Percentiles rank a stretch among this genome's conserved stretches.
Evolutionary conservation across 2,113 vertebrate species (phyloP).

Genomic region (Lepisosteus oculatus): DNA sequence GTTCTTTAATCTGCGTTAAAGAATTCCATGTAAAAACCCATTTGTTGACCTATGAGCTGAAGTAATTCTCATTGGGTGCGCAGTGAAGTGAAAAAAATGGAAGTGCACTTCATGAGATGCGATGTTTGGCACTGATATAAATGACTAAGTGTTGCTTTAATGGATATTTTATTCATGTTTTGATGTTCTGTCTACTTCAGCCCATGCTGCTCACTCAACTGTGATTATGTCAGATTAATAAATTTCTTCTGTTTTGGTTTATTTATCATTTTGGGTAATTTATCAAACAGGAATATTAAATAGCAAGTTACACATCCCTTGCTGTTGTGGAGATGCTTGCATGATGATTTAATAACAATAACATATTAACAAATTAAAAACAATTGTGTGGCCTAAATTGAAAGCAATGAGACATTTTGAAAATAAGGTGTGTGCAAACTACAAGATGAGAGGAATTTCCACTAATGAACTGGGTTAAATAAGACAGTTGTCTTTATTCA

Average conservation of each 20-base stretch:
- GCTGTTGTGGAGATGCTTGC: not conserved
- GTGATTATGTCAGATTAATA: not conserved
- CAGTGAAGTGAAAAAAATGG: not conserved
- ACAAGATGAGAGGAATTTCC: no score
- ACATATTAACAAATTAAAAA: not conserved
- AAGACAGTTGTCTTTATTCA: no score
- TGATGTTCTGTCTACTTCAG: not conserved
- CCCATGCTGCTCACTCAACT: slow-evolving; percentile 1
- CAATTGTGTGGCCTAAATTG: no score
- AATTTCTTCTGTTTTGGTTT: not conserved
- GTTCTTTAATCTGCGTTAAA: no score
- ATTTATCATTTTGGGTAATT: not conserved
- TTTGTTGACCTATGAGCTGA: not conserved
- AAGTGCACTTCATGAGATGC: not conserved
- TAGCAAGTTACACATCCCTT: not conserved
- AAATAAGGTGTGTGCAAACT: no score
- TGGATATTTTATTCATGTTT: not conserved
- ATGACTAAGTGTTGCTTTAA: not conserved
- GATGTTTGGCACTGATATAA: not conserved
- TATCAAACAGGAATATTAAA: not conserved
- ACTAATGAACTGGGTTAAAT: no score
- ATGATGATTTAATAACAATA: not conserved
- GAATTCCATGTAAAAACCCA: not conserved
- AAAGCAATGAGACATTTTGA: no score
- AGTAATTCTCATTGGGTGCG: not conserved